Base-by-base conservation (phyloP, 2,113 vertebrate genomes). In the Trematocara stigmaticum region DNA sequence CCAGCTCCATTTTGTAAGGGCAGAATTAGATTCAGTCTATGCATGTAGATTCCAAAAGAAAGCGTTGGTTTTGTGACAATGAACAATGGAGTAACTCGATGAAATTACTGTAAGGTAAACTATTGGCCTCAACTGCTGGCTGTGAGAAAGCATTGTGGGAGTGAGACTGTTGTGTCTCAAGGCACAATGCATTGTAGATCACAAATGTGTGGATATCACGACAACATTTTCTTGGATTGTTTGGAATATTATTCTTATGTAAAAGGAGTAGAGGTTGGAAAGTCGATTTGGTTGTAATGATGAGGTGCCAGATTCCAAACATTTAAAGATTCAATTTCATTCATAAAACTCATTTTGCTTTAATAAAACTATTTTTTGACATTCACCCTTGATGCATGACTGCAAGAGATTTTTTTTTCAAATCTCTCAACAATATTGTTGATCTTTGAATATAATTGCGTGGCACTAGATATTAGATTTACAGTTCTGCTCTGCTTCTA, bases 71-170 rank as follows among this genome's bases (percentile, higher is more conserved):
- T 89, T 90, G 15, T 87, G 86, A 95, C 89, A 91, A 90, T 87
- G 86, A 90, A 87, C 91, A 88, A 93, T 89, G 31, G 81, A 74
- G 85, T 83, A 90, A 93, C 49, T 85, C 89, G 84, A 91, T 86
- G 83, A 91, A 88, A 92, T 93, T 51, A 89, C 84, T 84, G 82
- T 90, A 85, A 12, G 11, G 81, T 93, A 87, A 93, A 89, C 89
- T 87, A 82, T 86, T 91, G 86, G 76, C 86, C 85, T 88, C 35
- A 2, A 85, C 76, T 83, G 69, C 81, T 76, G 85, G 82, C 64
- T 31, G 20, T 35, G 49, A 40, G 56, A 84, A 66, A 80, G 51
- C 45, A 84, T 12, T 66, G 86, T 91, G 85, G 91, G 94, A 85
- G 86, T 87, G 88, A 89, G 88, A 89, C 87, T 35, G 84, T 78